These are phyloP conservation scores for Ianthella basta DNA, from an alignment of 37 sponge, comb jelly and placozoan genomes.

Conservation along the genomic window DNA sequence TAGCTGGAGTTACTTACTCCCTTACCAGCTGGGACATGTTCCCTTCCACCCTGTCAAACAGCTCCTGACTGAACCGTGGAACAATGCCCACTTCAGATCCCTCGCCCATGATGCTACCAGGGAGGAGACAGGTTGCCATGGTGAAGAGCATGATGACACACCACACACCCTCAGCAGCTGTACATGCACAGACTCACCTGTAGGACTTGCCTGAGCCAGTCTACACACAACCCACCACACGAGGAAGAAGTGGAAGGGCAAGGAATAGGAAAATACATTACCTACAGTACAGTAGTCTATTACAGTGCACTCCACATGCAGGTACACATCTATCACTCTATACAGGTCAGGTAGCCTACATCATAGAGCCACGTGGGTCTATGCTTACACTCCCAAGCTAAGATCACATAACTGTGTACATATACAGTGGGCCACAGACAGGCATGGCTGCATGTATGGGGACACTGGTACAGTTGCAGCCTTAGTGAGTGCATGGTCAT, in stretches of 20 bases:
- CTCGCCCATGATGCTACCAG: conserved; percentile 85
- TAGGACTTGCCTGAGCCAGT: conserved; percentile 93
- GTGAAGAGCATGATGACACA: background rate
- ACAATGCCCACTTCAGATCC: conserved; percentile 62
- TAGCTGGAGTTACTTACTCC: background rate
- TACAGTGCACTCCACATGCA: no score
- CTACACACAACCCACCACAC: conserved; percentile 33
- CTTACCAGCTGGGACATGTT: conserved; percentile 50
- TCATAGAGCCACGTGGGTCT: no score
- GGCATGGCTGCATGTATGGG: no score
- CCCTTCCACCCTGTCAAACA: conserved; percentile 71
- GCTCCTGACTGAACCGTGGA: conserved; percentile 79
- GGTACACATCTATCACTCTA: no score
- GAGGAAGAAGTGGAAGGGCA: background rate
- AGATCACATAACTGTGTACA: no score
- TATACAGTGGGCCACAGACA: no score
- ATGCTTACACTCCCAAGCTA: no score
- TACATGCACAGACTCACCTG: conserved; percentile 56
- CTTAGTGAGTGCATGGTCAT: no score
- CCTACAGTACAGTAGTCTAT: no score
- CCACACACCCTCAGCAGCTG: background rate
- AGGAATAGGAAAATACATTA: conserved; percentile 14
- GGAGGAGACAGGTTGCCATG: background rate
- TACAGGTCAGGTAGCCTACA: no score
- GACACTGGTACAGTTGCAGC: no score